Percentiles rank a stretch among this genome's conserved stretches.
phyloP scores from a whole-genome alignment of 1,140 invertebrate genomes.

The Heliothis subflexa region DNA sequence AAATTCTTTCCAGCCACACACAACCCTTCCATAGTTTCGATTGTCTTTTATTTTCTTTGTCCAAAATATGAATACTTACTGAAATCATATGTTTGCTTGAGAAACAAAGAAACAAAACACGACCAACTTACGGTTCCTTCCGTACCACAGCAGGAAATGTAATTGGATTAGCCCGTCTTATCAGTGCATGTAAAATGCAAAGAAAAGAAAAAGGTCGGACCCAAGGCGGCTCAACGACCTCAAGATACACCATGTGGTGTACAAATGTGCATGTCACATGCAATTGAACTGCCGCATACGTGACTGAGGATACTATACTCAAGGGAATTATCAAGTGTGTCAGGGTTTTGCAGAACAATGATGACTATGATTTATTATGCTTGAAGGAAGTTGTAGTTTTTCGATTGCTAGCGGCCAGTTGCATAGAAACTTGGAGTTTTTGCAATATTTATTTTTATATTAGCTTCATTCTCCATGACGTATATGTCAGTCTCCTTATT shows the following conservation, averaged over 20 bases:
- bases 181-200: slow-evolving; percentile 7
- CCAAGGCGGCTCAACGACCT: slow-evolving; percentile 28
- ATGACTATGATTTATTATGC: slow-evolving; percentile 9
- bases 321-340: slow-evolving; percentile 14
- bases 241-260: slow-evolving; percentile 18
- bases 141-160: no score
- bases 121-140: no score
- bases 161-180: not conserved
- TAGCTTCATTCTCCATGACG: no score
- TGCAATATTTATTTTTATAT: no score
- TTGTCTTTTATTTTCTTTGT: no score
- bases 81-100: no score
- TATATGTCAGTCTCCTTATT: not conserved
- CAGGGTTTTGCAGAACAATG: slow-evolving; percentile 1
- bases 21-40: no score
- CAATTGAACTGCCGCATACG: slow-evolving; percentile 14
- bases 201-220: slow-evolving; percentile 9
- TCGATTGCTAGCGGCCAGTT: no score
- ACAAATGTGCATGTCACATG: slow-evolving; percentile 34
- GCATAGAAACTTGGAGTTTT: no score
- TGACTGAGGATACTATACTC: slow-evolving; percentile 6
- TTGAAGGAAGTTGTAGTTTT: not conserved
- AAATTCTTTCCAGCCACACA: no score
- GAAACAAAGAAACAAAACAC: no score
- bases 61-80: no score